These are phyloP conservation scores for Drosophila pseudotalamancana DNA, from an alignment of 2,888 invertebrate genomes.

Conservation along the genomic window DNA sequence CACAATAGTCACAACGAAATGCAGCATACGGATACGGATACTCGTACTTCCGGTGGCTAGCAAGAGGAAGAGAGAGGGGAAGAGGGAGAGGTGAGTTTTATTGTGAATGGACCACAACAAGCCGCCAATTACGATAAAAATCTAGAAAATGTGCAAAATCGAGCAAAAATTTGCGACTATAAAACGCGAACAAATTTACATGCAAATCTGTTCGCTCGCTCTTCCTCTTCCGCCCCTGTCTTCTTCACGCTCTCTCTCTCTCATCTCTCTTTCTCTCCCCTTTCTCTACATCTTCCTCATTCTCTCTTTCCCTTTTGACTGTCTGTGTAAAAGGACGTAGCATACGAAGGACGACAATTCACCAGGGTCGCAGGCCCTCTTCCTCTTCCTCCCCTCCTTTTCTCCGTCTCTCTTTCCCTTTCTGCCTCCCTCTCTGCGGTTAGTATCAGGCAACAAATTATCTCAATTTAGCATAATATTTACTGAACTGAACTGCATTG, in stretches of 20 bases:
- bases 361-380: background rate
- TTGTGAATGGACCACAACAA: conserved; percentile 62
- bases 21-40: conserved; percentile 40
- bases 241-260: background rate
- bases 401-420: background rate
- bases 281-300: too few relatives aligned
- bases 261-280: background rate
- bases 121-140: conserved; percentile 77
- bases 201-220: conserved; percentile 59
- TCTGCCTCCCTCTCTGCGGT: background rate
- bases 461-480: conserved; percentile 78
- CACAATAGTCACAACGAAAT: conserved; percentile 34
- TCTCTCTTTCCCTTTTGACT: background rate
- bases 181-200: conserved; percentile 75
- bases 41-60: conserved; percentile 39
- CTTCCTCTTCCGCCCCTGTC: background rate
- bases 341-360: conserved; percentile 21
- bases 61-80: background rate
- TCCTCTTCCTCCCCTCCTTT: background rate
- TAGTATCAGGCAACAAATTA: conserved; percentile 73
- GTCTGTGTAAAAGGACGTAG: conserved; percentile 5
- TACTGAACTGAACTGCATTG: conserved; percentile 74
- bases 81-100: background rate
- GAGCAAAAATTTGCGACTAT: conserved; percentile 75
- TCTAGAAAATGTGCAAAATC: conserved; percentile 77